Base-by-base conservation (phyloP, 2,797 vertebrate genomes). In the Melanotaenia maccullochi region DNA sequence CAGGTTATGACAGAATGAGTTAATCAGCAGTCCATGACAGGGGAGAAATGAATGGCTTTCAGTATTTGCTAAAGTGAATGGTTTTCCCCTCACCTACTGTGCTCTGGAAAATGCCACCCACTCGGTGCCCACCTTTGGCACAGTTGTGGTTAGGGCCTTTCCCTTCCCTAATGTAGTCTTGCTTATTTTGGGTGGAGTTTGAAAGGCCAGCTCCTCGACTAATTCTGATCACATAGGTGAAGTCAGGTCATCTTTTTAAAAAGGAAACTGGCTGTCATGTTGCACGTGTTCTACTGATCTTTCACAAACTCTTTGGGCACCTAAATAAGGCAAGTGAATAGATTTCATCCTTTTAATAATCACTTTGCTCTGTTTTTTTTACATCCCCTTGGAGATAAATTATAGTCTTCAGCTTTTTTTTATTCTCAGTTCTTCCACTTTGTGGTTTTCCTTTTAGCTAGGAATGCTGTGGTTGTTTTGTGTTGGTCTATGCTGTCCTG, bases 11-110 rank as follows among this genome's bases (percentile, higher is more conserved):
- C 64, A 85, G 72, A 91, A 79, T 65, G 62, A 78, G 79, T 73
- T 84, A 78, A 84, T 59, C 59, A 40, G 49, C n/a, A 18, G 57
- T 80, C 75, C 35, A 63, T 73, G 69, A 65, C 57, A 11, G 49
- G 7, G 36, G 42, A 16, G 28, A 83, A 85, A 76, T 59, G 8
- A 66, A 42, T 82, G 66, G 18, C 67, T 70, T 60, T 86, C 76
- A 82, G 82, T 85, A 42, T 79, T 88, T 78, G 75, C 70, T 77
- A 65, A 88, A 81, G 72, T 80, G 71, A 55, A 90, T 68, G 76
- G 71, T 64, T 69, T 51, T 38, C 76, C 64, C 76, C 64, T 68
- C 52, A 9, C 65, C 54, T 67, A 33, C 70, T 64, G 36, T 33
- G 12, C 88, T 88, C 71, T 77, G 51, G 77, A 72, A 87, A 88